Conservation (phyloP, 2,113 vertebrate species). For the Taurulus bubalis region DNA sequence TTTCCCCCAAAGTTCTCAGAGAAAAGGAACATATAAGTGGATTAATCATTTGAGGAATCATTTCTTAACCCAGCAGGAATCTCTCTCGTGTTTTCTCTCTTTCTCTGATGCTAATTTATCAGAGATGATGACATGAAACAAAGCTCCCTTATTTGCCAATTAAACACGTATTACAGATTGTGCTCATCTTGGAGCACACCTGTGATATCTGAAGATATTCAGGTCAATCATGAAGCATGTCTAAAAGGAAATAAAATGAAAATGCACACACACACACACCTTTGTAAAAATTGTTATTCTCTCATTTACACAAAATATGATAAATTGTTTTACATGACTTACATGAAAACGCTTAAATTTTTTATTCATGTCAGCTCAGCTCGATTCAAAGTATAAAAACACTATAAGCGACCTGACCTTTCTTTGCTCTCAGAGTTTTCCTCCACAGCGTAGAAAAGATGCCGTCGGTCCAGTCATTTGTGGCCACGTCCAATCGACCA, state of each 20-base stretch:
- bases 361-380: not conserved
- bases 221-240: not conserved
- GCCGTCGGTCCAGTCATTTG: conserved; percentile 98
- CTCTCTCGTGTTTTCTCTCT: conserved; percentile 5
- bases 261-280: not conserved
- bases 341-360: too few relatives aligned
- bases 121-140: not conserved
- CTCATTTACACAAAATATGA: not conserved
- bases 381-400: not conserved
- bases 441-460: conserved; percentile 98
- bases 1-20: not conserved
- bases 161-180: not conserved
- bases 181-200: not conserved
- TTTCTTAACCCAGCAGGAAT: conserved; percentile 4
- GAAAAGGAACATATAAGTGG: not conserved
- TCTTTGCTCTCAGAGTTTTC: conserved; percentile 94
- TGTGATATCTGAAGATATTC: not conserved
- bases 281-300: not conserved
- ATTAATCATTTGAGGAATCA: conserved; percentile 15
- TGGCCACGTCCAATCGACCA: conserved; percentile 93
- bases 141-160: conserved; percentile 1
- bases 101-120: not conserved
- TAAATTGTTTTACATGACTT: too few relatives aligned
- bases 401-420: conserved; percentile 84
- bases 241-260: not conserved